These are phyloP conservation scores for Falco concolor DNA, from an alignment of 2,797 vertebrate species.

Conservation along the genomic window DNA sequence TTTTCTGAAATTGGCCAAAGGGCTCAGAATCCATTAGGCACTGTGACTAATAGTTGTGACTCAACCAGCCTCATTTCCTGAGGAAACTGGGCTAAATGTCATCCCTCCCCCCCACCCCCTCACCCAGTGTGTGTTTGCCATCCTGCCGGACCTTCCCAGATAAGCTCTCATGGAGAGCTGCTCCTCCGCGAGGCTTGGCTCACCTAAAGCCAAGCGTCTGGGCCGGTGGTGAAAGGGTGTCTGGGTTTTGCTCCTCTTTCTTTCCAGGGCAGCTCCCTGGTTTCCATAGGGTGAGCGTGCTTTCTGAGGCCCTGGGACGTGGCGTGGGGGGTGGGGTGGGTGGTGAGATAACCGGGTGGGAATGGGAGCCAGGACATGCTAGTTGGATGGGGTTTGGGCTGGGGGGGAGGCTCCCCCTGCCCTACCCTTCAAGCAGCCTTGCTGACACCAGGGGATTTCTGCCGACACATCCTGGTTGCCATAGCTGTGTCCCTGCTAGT, in stretches of 20 bases:
- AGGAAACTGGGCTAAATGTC: slow-evolving; percentile 35
- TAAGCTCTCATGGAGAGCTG: neutral
- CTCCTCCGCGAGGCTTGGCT: slow-evolving; percentile 2
- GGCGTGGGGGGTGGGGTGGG: neutral
- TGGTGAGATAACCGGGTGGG: neutral
- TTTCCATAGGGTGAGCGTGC: neutral
- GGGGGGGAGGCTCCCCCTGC: neutral
- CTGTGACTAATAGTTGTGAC: slow-evolving; percentile 40
- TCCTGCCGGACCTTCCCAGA: neutral
- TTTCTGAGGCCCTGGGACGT: neutral
- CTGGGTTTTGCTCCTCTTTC: neutral
- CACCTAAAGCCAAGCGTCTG: neutral
- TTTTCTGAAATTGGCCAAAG: slow-evolving; percentile 13
- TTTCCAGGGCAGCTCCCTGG: neutral
- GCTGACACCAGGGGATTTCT: neutral
- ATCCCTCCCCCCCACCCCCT: neutral
- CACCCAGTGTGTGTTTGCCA: neutral
- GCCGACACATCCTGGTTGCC: neutral
- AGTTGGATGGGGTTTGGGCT: neutral
- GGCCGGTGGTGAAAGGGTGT: neutral
- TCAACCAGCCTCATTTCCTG: slow-evolving; percentile 47
- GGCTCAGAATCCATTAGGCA: slow-evolving; percentile 9
- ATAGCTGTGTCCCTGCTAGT: neutral
- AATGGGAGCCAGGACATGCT: neutral
- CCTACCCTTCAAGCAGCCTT: neutral